phyloP scores from a whole-genome alignment of 2,113 vertebrate genomes.

The Brienomyrus longianalis region DNA sequence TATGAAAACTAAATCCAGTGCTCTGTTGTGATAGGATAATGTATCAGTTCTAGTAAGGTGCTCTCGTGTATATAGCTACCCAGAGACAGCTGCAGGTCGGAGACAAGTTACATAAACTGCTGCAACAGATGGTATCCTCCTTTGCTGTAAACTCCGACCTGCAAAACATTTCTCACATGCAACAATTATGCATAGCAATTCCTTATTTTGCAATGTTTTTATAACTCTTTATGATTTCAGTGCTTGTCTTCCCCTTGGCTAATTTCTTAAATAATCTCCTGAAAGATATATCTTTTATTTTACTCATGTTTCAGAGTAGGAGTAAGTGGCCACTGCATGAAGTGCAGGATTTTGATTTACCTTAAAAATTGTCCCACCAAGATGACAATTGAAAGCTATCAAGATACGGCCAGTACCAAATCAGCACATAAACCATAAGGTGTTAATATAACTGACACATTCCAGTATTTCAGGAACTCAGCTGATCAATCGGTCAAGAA shows the following conservation, averaged over 20 bases:
- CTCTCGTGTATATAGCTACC: neutral
- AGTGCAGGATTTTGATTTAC: neutral
- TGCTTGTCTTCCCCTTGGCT: slow-evolving; percentile 24
- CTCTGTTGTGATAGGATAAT: neutral
- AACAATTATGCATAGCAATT: neutral
- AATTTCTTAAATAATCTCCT: neutral
- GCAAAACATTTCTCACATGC: neutral
- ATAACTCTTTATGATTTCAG: neutral
- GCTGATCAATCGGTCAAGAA: neutral
- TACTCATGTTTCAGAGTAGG: neutral
- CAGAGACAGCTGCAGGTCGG: neutral
- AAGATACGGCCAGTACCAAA: neutral
- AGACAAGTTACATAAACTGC: neutral
- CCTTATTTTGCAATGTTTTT: neutral
- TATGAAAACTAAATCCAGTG: neutral
- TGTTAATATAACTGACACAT: neutral
- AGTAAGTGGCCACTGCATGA: neutral
- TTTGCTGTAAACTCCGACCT: neutral
- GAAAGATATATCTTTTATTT: neutral
- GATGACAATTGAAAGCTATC: neutral
- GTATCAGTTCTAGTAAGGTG: neutral
- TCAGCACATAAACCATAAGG: neutral
- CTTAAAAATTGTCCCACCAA: neutral
- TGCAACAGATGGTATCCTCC: neutral
- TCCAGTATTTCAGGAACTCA: neutral